A percentile compares a stretch with the other conserved stretches of the same genome.
Evolutionary conservation across 2,797 vertebrate genomes (phyloP).

Genomic region (Bradypodion pumilum): DNA sequence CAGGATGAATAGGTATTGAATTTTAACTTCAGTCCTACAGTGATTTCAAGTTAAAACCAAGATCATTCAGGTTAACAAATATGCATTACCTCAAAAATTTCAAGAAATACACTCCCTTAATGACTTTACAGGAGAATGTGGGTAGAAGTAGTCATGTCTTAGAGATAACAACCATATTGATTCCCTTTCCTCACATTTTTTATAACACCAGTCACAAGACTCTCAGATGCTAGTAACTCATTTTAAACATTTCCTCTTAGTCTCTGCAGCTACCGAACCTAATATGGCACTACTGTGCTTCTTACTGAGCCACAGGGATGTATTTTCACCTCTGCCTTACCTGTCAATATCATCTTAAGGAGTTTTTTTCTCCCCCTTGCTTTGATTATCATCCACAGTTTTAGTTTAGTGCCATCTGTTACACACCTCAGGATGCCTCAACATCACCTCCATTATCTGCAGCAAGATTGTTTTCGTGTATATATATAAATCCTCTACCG

Average conservation of each 20-base stretch:
- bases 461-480: conserved; percentile 51
- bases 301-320: conserved; percentile 54
- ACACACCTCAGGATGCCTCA: conserved; percentile 58
- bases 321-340: conserved; percentile 62
- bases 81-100: background rate
- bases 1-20: background rate
- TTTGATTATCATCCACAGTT: conserved; percentile 64
- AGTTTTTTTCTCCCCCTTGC: conserved; percentile 45
- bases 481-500: conserved; percentile 57
- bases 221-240: conserved; percentile 47
- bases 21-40: conserved; percentile 12
- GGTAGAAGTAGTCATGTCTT: conserved; percentile 11
- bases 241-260: conserved; percentile 34
- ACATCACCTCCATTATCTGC: conserved; percentile 43
- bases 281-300: conserved; percentile 44
- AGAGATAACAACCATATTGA: conserved; percentile 39
- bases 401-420: conserved; percentile 70
- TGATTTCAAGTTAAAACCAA: background rate
- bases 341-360: conserved; percentile 64
- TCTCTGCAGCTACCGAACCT: conserved; percentile 27
- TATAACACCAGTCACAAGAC: conserved; percentile 39
- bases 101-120: background rate
- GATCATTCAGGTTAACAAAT: background rate
- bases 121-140: conserved; percentile 16
- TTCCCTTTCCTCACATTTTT: background rate